phyloP scores from a whole-genome alignment of 23 tunicate genomes.

The Corella eumyota region DNA sequence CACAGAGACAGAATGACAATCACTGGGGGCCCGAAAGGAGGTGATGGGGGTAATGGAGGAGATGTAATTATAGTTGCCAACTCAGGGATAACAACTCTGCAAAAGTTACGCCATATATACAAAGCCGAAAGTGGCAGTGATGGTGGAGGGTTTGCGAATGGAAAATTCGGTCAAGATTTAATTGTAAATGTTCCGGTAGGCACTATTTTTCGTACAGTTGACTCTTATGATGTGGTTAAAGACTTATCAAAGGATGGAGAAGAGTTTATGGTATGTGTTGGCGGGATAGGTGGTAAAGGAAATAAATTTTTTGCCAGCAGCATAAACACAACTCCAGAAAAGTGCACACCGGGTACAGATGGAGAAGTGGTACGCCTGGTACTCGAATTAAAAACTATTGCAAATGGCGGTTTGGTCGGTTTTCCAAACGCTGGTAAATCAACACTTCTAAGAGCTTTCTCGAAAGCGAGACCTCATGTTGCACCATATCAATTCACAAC shows the following conservation, averaged over 20 bases:
- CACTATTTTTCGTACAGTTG: conserved; percentile 30
- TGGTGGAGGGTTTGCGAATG: conserved; percentile 39
- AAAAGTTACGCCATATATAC: conserved; percentile 17
- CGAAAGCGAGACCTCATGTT: conserved; percentile 65
- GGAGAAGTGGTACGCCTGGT: conserved; percentile 34
- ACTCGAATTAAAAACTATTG: conserved; percentile 59
- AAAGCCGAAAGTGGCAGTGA: conserved; percentile 41
- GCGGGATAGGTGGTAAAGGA: conserved; percentile 91
- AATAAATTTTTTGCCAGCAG: conserved; percentile 70
- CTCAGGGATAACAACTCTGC: conserved; percentile 30
- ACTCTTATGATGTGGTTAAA: conserved; percentile 28
- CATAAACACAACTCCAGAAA: conserved; percentile 51
- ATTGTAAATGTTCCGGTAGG: conserved; percentile 68
- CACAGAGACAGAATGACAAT: conserved; percentile 47
- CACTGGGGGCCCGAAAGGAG: conserved; percentile 82
- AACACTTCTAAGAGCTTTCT: conserved; percentile 49
- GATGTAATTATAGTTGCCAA: conserved; percentile 67
- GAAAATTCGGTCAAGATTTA: conserved; percentile 40
- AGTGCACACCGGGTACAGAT: conserved; percentile 59
- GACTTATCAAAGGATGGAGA: conserved; percentile 48
- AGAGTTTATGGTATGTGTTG: conserved; percentile 34
- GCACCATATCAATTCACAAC: conserved; percentile 77
- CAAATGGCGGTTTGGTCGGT: conserved; percentile 82
- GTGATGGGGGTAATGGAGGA: conserved; percentile 86
- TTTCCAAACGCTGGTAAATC: conserved; percentile 96